phyloP scores from a whole-genome alignment of 2,113 vertebrate genomes.

The Phainopepla nitens region DNA sequence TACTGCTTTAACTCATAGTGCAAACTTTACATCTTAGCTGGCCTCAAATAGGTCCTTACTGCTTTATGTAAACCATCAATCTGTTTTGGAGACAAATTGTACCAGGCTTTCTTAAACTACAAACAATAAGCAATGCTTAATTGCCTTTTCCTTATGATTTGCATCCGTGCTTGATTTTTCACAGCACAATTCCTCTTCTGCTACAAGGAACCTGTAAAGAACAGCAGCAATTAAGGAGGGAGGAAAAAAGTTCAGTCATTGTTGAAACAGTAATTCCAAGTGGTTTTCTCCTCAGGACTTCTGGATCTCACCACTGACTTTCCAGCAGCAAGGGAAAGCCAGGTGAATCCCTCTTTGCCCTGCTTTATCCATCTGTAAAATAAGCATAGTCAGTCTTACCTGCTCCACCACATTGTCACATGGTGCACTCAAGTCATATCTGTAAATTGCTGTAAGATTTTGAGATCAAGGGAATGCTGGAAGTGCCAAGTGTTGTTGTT shows the following conservation, averaged over 20 bases:
- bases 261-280: not conserved
- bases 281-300: conserved; percentile 13
- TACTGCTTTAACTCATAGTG: not conserved
- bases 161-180: not conserved
- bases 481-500: conserved; percentile 60
- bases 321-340: not conserved
- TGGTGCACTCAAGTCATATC: not conserved
- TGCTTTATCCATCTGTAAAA: conserved; percentile 13
- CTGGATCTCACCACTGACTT: not conserved
- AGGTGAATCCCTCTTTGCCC: not conserved
- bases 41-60: not conserved
- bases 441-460: conserved; percentile 39
- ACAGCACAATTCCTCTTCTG: not conserved
- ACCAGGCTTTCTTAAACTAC: not conserved
- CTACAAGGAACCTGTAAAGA: not conserved
- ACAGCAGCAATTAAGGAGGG: not conserved
- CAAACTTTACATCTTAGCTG: not conserved
- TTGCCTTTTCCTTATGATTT: not conserved
- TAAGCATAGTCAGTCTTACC: not conserved
- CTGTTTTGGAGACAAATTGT: not conserved
- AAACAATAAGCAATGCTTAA: not conserved
- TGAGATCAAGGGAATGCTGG: conserved; percentile 30
- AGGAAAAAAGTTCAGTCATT: not conserved
- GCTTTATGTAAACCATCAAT: not conserved
- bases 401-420: not conserved